Evolutionary conservation across 2,113 vertebrate species (phyloP).

Genomic region (Petaurus breviceps): DNA sequence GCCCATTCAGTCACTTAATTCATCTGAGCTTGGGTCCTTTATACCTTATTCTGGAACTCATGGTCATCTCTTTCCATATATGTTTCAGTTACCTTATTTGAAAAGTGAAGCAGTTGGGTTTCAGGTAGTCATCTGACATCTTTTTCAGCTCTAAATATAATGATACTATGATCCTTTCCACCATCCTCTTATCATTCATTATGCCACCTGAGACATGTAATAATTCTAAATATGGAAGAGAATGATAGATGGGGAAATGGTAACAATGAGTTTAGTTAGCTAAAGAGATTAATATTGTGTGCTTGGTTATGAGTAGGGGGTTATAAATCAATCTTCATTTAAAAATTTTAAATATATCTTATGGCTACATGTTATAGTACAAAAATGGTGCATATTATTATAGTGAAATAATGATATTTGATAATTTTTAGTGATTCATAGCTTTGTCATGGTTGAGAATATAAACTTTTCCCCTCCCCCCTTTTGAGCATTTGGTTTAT

Average conservation of each 20-base stretch:
- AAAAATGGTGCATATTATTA: not conserved
- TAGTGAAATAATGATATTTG: not conserved
- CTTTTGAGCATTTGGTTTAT: not conserved
- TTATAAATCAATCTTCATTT: not conserved
- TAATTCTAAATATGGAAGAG: not conserved
- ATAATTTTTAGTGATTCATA: not conserved
- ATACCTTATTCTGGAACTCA: not conserved
- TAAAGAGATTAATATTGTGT: not conserved
- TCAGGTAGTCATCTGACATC: not conserved
- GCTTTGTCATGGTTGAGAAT: conserved; percentile 1
- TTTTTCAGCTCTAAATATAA: not conserved
- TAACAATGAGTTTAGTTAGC: not conserved
- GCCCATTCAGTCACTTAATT: not conserved
- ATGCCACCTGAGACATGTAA: not conserved
- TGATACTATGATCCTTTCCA: not conserved
- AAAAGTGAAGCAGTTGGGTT: not conserved
- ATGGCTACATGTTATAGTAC: not conserved
- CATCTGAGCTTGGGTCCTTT: not conserved
- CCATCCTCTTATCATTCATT: not conserved
- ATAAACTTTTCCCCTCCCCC: not conserved
- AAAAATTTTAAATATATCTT: not conserved
- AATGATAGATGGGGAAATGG: not conserved
- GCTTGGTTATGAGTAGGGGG: not conserved
- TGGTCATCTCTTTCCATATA: not conserved
- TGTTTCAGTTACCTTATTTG: not conserved